Conservation (phyloP, 2,797 vertebrate genomes). For the Gallinago stenura region DNA sequence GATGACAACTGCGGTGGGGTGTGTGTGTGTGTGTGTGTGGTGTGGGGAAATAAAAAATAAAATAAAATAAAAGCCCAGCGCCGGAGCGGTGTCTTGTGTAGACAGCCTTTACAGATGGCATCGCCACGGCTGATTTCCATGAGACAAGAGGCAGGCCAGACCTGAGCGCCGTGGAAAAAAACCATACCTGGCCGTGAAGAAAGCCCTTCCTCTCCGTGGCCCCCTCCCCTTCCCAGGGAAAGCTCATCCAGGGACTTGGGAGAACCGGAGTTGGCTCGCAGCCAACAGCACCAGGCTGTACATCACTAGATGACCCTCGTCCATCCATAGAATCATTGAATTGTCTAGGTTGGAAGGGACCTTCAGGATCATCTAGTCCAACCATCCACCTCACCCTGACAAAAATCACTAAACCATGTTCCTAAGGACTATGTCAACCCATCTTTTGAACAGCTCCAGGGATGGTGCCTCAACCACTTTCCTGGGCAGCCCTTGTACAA, state of each 20-base stretch:
- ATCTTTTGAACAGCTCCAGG: no score
- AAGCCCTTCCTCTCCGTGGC: neutral
- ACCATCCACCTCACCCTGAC: no score
- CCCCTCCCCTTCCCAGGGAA: neutral
- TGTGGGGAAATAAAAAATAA: neutral
- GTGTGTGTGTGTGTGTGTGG: no score
- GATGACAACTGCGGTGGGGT: slow-evolving; percentile 37
- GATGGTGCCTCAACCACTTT: no score
- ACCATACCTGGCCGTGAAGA: neutral
- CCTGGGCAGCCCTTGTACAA: no score
- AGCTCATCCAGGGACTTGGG: neutral
- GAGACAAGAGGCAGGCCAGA: neutral
- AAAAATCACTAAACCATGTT: no score
- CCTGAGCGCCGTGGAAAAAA: neutral
- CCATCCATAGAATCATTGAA: no score
- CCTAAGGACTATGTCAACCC: no score
- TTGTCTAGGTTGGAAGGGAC: no score
- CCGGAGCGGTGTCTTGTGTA: neutral
- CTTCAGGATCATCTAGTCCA: no score
- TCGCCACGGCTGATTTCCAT: slow-evolving; percentile 31
- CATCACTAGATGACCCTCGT: accelerated
- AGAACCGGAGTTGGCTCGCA: accelerated
- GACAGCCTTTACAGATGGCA: slow-evolving; percentile 54
- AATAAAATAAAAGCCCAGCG: neutral
- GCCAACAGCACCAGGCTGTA: no score